Percentiles rank a stretch among this genome's conserved stretches.
Evolutionary conservation across 2,113 vertebrate species (phyloP).

Genomic region (Cyprinodon tularosa): DNA sequence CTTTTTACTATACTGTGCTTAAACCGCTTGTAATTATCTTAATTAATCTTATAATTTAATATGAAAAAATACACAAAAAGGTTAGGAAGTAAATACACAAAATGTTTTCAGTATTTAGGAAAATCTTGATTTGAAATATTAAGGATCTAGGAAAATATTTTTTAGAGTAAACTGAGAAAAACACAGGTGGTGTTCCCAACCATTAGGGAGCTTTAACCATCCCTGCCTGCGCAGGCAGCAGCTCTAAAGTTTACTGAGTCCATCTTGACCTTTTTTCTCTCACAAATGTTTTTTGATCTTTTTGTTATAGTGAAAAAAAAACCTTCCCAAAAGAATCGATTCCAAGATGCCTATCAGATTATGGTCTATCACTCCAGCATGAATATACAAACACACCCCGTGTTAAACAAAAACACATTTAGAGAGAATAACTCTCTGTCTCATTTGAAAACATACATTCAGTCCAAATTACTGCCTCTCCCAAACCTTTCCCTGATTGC

Average conservation of each 20-base stretch:
- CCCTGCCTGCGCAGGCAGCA: neutral
- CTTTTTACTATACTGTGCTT: neutral
- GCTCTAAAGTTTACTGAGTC: neutral
- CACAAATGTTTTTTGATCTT: neutral
- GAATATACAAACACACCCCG: constrained; percentile 50
- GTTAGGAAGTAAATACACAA: no score
- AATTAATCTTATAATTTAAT: no score
- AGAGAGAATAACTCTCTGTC: constrained; percentile 27
- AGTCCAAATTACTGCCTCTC: constrained; percentile 34
- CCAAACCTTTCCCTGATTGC: constrained; percentile 47
- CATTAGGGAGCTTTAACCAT: neutral
- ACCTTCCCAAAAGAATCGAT: constrained; percentile 15
- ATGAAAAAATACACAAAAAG: no score
- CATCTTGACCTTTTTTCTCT: constrained; percentile 14
- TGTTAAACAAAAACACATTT: constrained; percentile 61
- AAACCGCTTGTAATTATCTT: no score
- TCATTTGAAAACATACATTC: constrained; percentile 26
- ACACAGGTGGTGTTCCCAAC: neutral
- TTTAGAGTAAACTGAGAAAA: neutral
- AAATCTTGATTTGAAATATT: no score
- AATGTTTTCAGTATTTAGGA: no score
- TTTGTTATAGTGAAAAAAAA: constrained; percentile 6
- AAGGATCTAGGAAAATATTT: neutral
- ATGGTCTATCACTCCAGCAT: constrained; percentile 32
- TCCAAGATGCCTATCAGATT: constrained; percentile 46